Conservation (phyloP, 1,140 invertebrate species). For the Scaptodrosophila lebanonensis region DNA sequence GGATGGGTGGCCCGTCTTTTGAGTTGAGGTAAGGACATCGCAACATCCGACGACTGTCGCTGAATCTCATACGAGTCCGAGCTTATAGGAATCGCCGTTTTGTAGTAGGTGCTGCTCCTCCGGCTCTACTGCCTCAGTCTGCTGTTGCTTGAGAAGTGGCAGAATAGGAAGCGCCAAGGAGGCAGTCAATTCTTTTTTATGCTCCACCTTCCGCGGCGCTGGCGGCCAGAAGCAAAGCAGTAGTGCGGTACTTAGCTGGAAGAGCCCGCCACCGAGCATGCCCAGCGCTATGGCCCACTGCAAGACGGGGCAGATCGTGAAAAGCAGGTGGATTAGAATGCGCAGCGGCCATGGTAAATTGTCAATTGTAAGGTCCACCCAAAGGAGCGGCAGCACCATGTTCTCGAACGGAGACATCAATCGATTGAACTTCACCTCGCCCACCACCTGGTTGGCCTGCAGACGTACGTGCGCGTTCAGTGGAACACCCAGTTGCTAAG, state of each 20-base stretch:
- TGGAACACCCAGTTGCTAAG: constrained; percentile 80
- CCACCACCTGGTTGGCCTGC: constrained; percentile 84
- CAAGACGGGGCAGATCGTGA: constrained; percentile 63
- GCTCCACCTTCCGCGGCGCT: constrained; percentile 27
- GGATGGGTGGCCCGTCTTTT: neutral
- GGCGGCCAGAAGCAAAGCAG: constrained; percentile 62
- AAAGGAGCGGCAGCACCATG: constrained; percentile 82
- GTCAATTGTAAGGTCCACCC: constrained; percentile 80
- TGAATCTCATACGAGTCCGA: constrained; percentile 15
- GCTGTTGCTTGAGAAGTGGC: constrained; percentile 21
- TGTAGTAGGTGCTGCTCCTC: constrained; percentile 46
- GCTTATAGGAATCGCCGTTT: neutral
- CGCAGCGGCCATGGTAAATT: constrained; percentile 57
- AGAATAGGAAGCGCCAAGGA: constrained; percentile 1
- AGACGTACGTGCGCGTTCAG: constrained; percentile 80
- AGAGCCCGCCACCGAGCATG: constrained; percentile 70
- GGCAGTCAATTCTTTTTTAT: constrained; percentile 16
- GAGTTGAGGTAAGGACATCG: constrained; percentile 27
- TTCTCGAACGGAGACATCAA: constrained; percentile 80
- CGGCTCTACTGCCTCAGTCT: constrained; percentile 10
- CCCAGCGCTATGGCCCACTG: constrained; percentile 69
- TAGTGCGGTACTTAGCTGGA: constrained; percentile 70
- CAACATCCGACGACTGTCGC: too few species aligned
- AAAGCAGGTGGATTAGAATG: constrained; percentile 60
- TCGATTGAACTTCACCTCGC: constrained; percentile 79